Evolutionary conservation across 2,797 vertebrate species (phyloP), one percentile per base, ranked within the genome.

Genomic region (Halcyon smyrnensis): DNA sequence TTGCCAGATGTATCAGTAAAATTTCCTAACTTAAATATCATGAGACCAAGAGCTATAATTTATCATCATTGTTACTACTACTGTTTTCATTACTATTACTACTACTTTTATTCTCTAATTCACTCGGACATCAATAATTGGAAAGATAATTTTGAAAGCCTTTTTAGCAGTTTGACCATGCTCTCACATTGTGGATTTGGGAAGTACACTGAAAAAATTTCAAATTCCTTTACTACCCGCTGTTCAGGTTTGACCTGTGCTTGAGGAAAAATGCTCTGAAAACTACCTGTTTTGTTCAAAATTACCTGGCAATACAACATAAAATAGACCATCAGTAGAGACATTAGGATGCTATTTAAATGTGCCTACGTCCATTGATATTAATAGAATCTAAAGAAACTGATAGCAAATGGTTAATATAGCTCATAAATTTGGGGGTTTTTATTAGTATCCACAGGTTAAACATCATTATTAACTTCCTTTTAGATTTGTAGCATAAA

Each of bases 1-100:
- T 76, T 69, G 57, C 37, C 77, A 90, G 86, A 73, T 59, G 27
- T 20, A 65, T 75, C 17, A 14, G 63, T 15, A 84, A 90, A 24
- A 87, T 81, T 62, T 82, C 73, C 79, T 80, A 51, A 87, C 83
- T 71, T 79, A 51, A 83, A 76, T 36, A 96, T 80, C 64, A 77
- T 0, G 3, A 94, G 74, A 91, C 88, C 65, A n/a, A 73, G 70
- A 69, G 65, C 50, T 41, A 68, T 62, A 53, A 86, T 81, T 95
- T 86, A 75, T 86, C 62, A 79, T 36, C 6, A 34, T 65, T 36
- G 9, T 62, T 75, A 36, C 84, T 84, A 62, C 18, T 60, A 59
- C 36, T 87, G 25, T 87, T 85, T 85, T 80, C 56, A 85, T 67
- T 70, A 59, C 46, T 73, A 39, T 69, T 88, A n/a, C 41, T 54